Evolutionary conservation across 2,113 vertebrate species (phyloP), one percentile per base, ranked within the genome.

Genomic region (Syngnathus scovelli): DNA sequence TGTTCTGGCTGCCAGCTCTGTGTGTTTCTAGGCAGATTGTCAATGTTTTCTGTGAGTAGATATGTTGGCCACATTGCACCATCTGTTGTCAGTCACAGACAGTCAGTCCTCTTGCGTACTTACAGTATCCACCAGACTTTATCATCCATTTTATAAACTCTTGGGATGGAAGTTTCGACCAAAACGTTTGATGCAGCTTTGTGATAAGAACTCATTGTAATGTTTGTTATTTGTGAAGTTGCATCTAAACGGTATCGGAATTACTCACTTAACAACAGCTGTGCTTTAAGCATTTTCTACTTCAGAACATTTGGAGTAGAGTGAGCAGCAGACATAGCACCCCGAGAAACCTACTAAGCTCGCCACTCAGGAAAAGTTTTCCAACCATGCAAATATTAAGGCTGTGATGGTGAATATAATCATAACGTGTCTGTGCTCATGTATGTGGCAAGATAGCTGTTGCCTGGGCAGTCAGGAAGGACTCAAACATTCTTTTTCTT

Each of bases 11-110:
- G 78, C 75, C 82, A 83, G 64, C 67, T 72, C 70, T 72, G 69
- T 82, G 79, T 79, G 72, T 83, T 80, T 68, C 77, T 62, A 83
- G 85, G 76, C 81, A 80, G 77, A 77, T 64, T 82, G 74, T 75
- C 76, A 82, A 69, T 78, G 66, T 81, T 85, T 86, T 76, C 68
- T 81, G 68, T 80, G 68, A 69, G 72, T 75, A 60, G 78, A 73
- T 71, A 77, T 75, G 65, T 69, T 81, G 39, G 74, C 74, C 77
- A 78, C 77, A 77, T 77, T 77, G 66, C 52, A 75, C 80, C 81
- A 85, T 82, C 79, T 87, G 78, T 74, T 82, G 74, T 80, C 77
- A 69, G 74, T 83, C 78, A 74, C 77, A 68, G 74, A 81, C 78
- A 74, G 69, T 64, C 76, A 72, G 75, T 78, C 61, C 69, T 61